Evolutionary conservation across 2,888 invertebrate genomes (phyloP), one percentile per base, ranked within the genome.

Genomic region (Parnassius glacialis): DNA sequence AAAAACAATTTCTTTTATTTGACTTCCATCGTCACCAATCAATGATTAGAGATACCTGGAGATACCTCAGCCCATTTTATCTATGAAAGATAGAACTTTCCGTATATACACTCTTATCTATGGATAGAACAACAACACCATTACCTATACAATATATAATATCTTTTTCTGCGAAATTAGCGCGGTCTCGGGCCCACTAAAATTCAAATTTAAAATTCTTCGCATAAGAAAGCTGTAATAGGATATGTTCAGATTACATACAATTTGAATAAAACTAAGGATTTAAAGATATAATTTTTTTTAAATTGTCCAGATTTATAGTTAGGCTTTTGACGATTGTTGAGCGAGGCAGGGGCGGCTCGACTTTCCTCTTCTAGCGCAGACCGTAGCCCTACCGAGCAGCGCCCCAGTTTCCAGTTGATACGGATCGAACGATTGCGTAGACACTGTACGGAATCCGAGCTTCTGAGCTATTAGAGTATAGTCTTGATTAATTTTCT

Each of bases 341-440:
- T 59, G 41, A 62, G 62, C 52, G 63, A 52, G 66, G 68, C 74
- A 71, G 76, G 73, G 73, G 71, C 73, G 73, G 75, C 79, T 79
- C 77, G 85, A 80, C 87, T 86, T 85, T 87, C 87, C 86, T 84
- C 79, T 62, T 62, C 62, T 84, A 84, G 88, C 91, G 86, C 90
- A 87, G 89, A 90, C 87, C 92, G 90, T 86, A 83, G 85, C 84
- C 88, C 83, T 65, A 43, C 65, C 66, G 64, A 57, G 64, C 86
- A 84, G 85, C 89, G 89, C 82, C 84, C 87, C 84, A 85, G 84
- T 87, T 88, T 83, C 87, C 84, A 85, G 84, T 87, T 88, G 91
- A 65, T 66, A 66, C 90, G 90, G 88, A 90, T 87, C 89, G 86
- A 86, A 83, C 85, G 83, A 84, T 87, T 86, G 85, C 89, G 87